Conservation (phyloP, 2,113 vertebrate genomes). For the Trogon melanurus region DNA sequence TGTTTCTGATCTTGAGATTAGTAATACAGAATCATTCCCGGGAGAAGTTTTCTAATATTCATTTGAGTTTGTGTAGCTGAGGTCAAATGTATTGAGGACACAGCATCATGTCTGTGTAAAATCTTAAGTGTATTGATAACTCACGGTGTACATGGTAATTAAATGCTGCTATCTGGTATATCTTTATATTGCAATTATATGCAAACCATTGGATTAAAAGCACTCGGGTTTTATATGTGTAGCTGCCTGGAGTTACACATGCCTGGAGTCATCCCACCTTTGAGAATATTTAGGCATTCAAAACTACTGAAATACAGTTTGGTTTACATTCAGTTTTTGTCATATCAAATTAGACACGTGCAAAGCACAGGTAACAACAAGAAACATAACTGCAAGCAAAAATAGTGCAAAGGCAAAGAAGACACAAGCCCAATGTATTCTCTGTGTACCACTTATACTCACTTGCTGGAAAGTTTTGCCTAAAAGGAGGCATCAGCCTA, state of each 20-base stretch:
- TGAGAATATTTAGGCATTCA: background rate
- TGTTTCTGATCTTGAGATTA: background rate
- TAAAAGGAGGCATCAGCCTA: background rate
- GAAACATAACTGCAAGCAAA: background rate
- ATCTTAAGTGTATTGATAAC: background rate
- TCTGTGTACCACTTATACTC: accelerated
- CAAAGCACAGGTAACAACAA: background rate
- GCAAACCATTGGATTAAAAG: background rate
- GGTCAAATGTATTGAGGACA: accelerated
- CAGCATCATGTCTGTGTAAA: background rate
- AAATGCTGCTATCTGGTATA: background rate
- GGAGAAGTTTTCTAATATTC: background rate
- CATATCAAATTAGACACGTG: background rate
- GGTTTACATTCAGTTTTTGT: background rate
- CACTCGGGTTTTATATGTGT: background rate
- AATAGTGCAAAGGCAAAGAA: background rate
- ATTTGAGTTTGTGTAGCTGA: background rate
- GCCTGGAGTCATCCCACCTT: background rate
- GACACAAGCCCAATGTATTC: background rate
- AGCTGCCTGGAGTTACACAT: background rate
- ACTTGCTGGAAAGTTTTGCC: background rate
- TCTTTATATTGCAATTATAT: background rate
- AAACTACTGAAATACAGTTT: background rate
- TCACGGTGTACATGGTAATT: background rate
- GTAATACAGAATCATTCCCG: background rate